Evolutionary conservation across 2,888 invertebrate species (phyloP).

Genomic region (Machimus rusticus): DNA sequence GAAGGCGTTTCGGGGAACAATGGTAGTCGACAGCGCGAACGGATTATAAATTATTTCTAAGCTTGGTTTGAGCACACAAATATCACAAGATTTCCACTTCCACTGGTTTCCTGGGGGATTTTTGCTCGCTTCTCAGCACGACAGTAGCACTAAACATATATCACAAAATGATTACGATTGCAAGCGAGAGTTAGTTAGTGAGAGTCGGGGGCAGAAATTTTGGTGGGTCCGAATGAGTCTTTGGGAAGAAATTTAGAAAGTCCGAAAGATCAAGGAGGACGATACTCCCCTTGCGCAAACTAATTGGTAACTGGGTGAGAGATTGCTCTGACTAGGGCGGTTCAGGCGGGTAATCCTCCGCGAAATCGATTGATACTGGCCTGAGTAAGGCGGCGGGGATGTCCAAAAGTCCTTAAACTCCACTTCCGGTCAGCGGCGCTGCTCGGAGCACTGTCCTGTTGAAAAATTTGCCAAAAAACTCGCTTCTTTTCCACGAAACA

Average conservation of each 20-base stretch:
- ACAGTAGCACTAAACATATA: slow-evolving; percentile 25
- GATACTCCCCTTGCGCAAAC: background rate
- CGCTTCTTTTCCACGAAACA: background rate
- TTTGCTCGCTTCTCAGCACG: background rate
- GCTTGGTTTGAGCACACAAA: slow-evolving; percentile 30
- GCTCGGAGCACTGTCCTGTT: background rate
- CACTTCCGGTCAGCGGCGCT: background rate
- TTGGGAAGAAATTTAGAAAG: background rate
- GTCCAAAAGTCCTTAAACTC: background rate
- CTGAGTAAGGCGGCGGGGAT: background rate
- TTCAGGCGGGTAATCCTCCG: background rate
- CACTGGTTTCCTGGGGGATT: background rate
- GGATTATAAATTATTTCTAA: slow-evolving; percentile 23
- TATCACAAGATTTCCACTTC: slow-evolving; percentile 26
- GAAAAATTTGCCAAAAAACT: background rate
- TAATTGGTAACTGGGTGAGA: slow-evolving; percentile 1
- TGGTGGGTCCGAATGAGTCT: slow-evolving; percentile 9
- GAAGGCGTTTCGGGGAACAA: slow-evolving; percentile 17
- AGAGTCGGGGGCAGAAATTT: background rate
- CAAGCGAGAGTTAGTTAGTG: background rate
- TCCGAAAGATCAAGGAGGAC: background rate
- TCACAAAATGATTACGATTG: slow-evolving; percentile 21
- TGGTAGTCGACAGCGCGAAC: slow-evolving; percentile 2
- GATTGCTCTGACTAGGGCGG: background rate
- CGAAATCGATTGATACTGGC: background rate